A percentile compares a stretch with the other conserved stretches of the same genome.
These are phyloP conservation scores for Octopus sinensis DNA, from an alignment of 1,140 invertebrate genomes.

Conservation along the genomic window DNA sequence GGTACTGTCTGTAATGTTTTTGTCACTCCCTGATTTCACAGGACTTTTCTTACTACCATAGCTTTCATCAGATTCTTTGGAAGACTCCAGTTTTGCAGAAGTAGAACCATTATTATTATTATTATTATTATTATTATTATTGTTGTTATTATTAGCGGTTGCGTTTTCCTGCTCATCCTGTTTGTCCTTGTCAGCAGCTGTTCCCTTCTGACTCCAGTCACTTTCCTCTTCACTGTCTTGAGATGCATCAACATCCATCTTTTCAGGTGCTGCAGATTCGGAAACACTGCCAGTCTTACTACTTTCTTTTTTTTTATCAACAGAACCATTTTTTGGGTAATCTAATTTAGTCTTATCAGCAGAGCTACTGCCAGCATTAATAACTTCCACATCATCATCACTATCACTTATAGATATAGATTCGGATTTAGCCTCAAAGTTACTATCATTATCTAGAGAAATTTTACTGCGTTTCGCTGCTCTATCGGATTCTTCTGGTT, in stretches of 20 bases:
- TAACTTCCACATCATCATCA: not conserved
- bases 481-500: not conserved
- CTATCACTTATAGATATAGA: not conserved
- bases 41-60: too few relatives aligned
- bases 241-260: not conserved
- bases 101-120: too few relatives aligned
- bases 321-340: not conserved
- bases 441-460: not conserved
- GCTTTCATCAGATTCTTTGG: too few relatives aligned
- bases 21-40: too few relatives aligned
- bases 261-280: slow-evolving; percentile 13
- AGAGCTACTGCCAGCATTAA: not conserved
- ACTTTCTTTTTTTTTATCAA: slow-evolving; percentile 11
- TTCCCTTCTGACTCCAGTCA: slow-evolving; percentile 6
- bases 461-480: not conserved
- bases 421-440: not conserved
- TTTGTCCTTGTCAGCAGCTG: slow-evolving; percentile 7
- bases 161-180: slow-evolving; percentile 8
- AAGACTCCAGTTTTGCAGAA: too few relatives aligned
- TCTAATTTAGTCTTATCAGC: not conserved
- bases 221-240: slow-evolving; percentile 5
- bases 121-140: too few relatives aligned
- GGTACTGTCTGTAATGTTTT: too few relatives aligned
- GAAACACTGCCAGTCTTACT: slow-evolving; percentile 14
- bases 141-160: slow-evolving; percentile 11